Evolutionary conservation across 2,888 invertebrate species (phyloP), one percentile per base, ranked within the genome.

Genomic region (Aphrophora alni): DNA sequence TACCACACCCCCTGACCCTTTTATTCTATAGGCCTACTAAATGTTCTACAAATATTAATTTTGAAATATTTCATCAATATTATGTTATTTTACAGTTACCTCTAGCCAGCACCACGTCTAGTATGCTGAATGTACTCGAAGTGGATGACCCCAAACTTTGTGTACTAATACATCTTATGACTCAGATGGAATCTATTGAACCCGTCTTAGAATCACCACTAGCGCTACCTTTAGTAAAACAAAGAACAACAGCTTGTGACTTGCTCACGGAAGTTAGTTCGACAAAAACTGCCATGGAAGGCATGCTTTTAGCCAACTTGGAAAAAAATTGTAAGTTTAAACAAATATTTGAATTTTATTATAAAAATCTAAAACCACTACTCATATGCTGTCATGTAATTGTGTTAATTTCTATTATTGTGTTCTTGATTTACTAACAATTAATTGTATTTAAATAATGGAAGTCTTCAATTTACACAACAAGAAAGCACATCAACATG

Each of bases 131-230:
- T 86, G 93, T 95, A 74, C 90, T 95, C 74, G 95, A 95, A 89
- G 94, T 97, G 81, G 95, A 96, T 80, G 97, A 97, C 89, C 97
- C 97, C 1, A 97, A 97, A 88, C 90, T 95, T 84, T 96, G 95
- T 89, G 93, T 97, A 86, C 89, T 96, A 83, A 95, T 96, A 77
- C 97, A 97, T 88, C 90, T 97, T 85, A 97, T 97, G 96, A 95
- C 96, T 85, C 95, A 95, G 0, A 87, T 97, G 86, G 96, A 96
- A 87, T 93, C 96, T 0, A 93, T 96, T 84, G 96, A 96, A 88
- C 96, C 96, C 7, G 91, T 95, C 78, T 89, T 96, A 85, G 97
- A 97, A 88, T 95, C 96, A 4, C 96, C 96, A 0, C 90, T 96
- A 80, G 91, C 95, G 27, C 93, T 94, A 88, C 96, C 96, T 0